Conservation (phyloP, 2,888 invertebrate genomes). For the Diplolepis rosae region DNA sequence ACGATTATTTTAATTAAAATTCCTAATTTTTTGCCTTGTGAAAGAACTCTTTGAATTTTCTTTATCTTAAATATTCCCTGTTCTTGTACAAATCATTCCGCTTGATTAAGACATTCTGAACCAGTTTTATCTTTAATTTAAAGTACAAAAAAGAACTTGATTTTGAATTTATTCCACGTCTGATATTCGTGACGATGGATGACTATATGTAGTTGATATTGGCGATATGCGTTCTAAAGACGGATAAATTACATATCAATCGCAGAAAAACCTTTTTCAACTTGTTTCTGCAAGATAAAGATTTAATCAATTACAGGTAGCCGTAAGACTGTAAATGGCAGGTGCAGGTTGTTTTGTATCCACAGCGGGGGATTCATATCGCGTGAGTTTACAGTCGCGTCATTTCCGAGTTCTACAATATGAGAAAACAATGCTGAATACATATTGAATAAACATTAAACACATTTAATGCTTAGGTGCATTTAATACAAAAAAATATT, state of each 20-base stretch:
- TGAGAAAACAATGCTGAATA: too few relatives aligned
- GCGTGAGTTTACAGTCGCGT: conserved; percentile 6
- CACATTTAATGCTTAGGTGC: too few relatives aligned
- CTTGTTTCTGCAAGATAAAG: not conserved
- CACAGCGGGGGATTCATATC: conserved; percentile 10
- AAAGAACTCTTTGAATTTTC: not conserved
- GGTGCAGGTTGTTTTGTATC: conserved; percentile 14
- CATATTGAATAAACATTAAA: too few relatives aligned
- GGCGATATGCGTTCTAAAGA: not conserved
- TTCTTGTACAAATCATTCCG: not conserved
- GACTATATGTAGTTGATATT: not conserved
- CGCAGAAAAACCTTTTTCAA: not conserved
- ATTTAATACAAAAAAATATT: too few relatives aligned
- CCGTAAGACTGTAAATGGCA: not conserved
- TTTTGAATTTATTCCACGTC: not conserved
- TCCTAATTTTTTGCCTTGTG: too few relatives aligned
- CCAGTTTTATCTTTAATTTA: not conserved
- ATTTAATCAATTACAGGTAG: conserved; percentile 23
- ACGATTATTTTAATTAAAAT: too few relatives aligned
- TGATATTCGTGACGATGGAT: conserved; percentile 11
- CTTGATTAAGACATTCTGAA: not conserved
- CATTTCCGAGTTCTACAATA: conserved; percentile 9
- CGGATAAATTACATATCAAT: conserved; percentile 9
- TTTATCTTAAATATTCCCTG: not conserved
- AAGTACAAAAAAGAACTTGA: not conserved